Evolutionary conservation across 2,888 invertebrate species (phyloP).

Genomic region (Clostera curtula): DNA sequence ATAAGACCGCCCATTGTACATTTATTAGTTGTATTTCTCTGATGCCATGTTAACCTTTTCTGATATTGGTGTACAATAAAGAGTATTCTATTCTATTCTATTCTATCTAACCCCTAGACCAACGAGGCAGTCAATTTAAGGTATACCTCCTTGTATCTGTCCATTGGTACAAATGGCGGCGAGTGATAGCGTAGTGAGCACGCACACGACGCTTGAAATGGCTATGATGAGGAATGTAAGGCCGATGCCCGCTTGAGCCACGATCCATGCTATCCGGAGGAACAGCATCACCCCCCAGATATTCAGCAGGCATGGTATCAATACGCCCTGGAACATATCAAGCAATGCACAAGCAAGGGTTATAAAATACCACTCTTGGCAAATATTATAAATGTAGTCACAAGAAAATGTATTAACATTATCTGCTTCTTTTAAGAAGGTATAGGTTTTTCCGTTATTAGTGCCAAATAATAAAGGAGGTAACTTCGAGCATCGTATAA

Average conservation of each 20-base stretch:
- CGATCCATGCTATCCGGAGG: conserved; percentile 96
- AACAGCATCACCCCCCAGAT: conserved; percentile 99
- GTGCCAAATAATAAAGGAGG: too few relatives aligned
- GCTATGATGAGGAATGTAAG: conserved; percentile 76
- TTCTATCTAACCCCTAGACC: conserved; percentile 24
- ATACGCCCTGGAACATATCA: conserved; percentile 77
- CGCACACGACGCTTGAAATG: conserved; percentile 74
- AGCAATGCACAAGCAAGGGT: neutral
- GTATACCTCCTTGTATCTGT: conserved; percentile 97
- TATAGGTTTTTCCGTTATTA: too few relatives aligned
- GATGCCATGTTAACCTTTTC: too few relatives aligned
- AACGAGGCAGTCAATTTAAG: too few relatives aligned
- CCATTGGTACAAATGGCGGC: conserved; percentile 96
- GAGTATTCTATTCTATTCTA: neutral
- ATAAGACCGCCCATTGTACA: too few relatives aligned
- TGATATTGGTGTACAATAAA: too few relatives aligned
- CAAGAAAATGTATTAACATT: too few relatives aligned
- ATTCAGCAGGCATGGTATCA: conserved; percentile 94
- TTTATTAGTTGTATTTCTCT: too few relatives aligned
- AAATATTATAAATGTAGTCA: neutral
- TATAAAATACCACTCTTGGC: neutral
- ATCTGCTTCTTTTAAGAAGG: too few relatives aligned
- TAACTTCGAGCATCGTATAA: too few relatives aligned
- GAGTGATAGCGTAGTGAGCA: conserved; percentile 89
- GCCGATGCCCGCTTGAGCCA: conserved; percentile 92